Percentiles rank a stretch among this genome's conserved stretches.
Evolutionary conservation across 2,113 vertebrate species (phyloP).

Genomic region (Atractosteus spatula): DNA sequence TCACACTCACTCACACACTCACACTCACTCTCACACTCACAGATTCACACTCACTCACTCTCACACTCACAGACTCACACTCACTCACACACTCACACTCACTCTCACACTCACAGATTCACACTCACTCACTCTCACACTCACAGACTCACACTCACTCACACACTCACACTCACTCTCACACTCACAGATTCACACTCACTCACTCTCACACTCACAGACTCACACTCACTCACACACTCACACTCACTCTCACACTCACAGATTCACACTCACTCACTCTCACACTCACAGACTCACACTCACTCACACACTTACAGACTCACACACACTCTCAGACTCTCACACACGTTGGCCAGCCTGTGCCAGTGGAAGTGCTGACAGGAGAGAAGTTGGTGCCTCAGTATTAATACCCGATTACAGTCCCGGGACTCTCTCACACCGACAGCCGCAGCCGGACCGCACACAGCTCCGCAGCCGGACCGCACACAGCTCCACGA

Average conservation of each 20-base stretch:
- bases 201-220: conserved; percentile 13
- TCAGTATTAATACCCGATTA: conserved; percentile 68
- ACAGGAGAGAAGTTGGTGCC: conserved; percentile 43
- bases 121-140: no score
- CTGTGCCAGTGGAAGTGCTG: conserved; percentile 23
- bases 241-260: no score
- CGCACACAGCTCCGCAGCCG: not conserved
- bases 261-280: not conserved
- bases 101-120: no score
- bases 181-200: conserved; percentile 16
- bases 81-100: no score
- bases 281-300: not conserved
- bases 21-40: not conserved
- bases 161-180: conserved; percentile 23
- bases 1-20: conserved; percentile 24
- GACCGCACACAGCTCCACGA: no score
- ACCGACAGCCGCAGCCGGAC: conserved; percentile 26
- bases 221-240: no score
- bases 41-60: not conserved
- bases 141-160: conserved; percentile 14
- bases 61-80: not conserved
- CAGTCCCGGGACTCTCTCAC: conserved; percentile 50
- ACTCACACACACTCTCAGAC: not conserved
- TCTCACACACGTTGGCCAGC: not conserved
- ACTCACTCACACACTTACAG: not conserved